Evolutionary conservation across 2,797 vertebrate species (phyloP).

Genomic region (Rhadinocentrus ornatus): DNA sequence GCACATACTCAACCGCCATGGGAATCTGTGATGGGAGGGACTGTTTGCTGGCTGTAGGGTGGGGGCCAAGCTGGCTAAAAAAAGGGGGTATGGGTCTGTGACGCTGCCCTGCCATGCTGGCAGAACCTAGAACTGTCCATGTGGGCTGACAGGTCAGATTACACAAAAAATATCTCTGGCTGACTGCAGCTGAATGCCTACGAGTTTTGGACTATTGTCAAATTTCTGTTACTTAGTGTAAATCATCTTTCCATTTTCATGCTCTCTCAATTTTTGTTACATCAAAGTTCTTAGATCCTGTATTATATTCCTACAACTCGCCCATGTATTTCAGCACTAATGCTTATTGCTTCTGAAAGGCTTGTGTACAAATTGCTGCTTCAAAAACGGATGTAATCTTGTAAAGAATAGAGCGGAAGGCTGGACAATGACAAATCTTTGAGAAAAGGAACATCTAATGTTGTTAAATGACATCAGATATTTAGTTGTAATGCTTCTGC

Average conservation of each 20-base stretch:
- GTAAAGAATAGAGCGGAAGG: conserved; percentile 9
- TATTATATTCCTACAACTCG: background rate
- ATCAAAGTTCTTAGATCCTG: conserved; percentile 5
- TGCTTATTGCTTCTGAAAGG: conserved; percentile 29
- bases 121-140: conserved; percentile 66
- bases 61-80: conserved; percentile 34
- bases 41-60: background rate
- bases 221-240: conserved; percentile 18
- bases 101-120: conserved; percentile 39
- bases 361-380: conserved; percentile 19
- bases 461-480: conserved; percentile 11
- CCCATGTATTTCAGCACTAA: conserved; percentile 1
- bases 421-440: conserved; percentile 24
- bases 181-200: conserved; percentile 64
- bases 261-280: conserved; percentile 1
- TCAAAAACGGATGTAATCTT: conserved; percentile 15
- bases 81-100: conserved; percentile 41
- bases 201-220: conserved; percentile 53
- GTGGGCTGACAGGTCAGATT: conserved; percentile 63
- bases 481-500: conserved; percentile 14
- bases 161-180: conserved; percentile 68
- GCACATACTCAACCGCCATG: conserved; percentile 38
- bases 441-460: conserved; percentile 36
- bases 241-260: conserved; percentile 15
- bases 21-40: conserved; percentile 33